These are phyloP conservation scores for Petromus typicus DNA, from an alignment of 2,113 vertebrate genomes.

Conservation along the genomic window DNA sequence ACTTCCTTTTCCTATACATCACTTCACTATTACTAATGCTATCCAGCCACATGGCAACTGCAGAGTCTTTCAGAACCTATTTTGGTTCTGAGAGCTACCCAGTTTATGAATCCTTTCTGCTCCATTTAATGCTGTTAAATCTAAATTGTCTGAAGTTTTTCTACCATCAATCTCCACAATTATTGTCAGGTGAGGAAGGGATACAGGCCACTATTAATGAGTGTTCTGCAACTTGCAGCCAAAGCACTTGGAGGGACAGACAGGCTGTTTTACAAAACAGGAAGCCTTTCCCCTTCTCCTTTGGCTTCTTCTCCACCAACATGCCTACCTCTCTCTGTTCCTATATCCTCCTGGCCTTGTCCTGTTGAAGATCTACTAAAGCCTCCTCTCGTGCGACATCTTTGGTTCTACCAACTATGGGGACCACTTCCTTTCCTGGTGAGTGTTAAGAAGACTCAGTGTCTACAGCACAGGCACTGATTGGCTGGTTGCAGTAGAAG, in stretches of 20 bases:
- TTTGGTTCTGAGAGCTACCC: no score
- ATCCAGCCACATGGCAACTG: not conserved
- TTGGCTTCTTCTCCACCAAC: no score
- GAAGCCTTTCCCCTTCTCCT: not conserved
- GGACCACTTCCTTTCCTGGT: not conserved
- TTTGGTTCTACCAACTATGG: not conserved
- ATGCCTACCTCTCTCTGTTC: not conserved
- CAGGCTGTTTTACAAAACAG: not conserved
- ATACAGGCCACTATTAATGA: no score
- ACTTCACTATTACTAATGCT: not conserved
- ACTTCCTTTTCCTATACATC: not conserved
- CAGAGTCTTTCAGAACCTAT: not conserved
- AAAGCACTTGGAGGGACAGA: not conserved
- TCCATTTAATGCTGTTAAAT: not conserved
- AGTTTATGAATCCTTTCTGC: not conserved
- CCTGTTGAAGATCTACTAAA: not conserved
- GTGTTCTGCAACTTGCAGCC: not conserved
- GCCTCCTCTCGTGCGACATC: not conserved
- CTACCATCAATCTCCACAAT: not conserved
- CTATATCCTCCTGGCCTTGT: not conserved
- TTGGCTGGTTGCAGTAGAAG: no score
- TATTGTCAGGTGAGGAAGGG: no score
- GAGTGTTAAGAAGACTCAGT: not conserved
- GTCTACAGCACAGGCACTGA: no score
- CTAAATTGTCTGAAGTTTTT: not conserved